Evolutionary conservation across 2,797 vertebrate species (phyloP), one percentile per base, ranked within the genome.

Genomic region (Acanthiza pusilla): DNA sequence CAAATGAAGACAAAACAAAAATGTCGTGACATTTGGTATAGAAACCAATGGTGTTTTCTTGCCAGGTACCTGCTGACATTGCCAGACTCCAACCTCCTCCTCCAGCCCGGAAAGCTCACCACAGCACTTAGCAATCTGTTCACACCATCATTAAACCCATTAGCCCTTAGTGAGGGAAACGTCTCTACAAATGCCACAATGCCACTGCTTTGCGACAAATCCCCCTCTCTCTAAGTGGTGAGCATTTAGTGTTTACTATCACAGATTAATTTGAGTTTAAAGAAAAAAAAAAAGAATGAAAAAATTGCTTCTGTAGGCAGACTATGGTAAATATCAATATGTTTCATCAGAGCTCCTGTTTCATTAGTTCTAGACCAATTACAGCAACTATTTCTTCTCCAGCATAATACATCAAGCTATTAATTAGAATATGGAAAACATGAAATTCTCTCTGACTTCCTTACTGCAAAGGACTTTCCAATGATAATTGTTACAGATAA

Each of bases 41-140:
- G 83, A 96, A 96, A 94, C 16, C 66, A 62, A 80, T 13, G 0
- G 18, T 38, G 54, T 62, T 90, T 82, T 50, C 60, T 84, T 88
- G 85, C 93, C 96, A 97, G 90, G 81, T 92, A 89, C 94, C 92
- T 90, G 73, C 94, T 95, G 94, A 78, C 73, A 73, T 25, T 80
- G 96, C 90, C 94, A 96, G 93, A 63, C 80, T 91, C 81, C 34
- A 84, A 20, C 63, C 67, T 96, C 91, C 78, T 91, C 76, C 75
- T 78, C 45, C 54, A 84, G 93, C 77, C 77, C 48, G 23, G 75
- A 86, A 78, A 92, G 66, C 94, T 79, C 91, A 91, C 67, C 78
- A 72, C 57, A 73, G 96, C 95, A 96, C 67, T 96, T 91, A 94
- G 85, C 96, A 97, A 97, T 95, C 96, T 97, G 96, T 85, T 96